Evolutionary conservation across 2,797 vertebrate species (phyloP).

Genomic region (Geotrypetes seraphini): DNA sequence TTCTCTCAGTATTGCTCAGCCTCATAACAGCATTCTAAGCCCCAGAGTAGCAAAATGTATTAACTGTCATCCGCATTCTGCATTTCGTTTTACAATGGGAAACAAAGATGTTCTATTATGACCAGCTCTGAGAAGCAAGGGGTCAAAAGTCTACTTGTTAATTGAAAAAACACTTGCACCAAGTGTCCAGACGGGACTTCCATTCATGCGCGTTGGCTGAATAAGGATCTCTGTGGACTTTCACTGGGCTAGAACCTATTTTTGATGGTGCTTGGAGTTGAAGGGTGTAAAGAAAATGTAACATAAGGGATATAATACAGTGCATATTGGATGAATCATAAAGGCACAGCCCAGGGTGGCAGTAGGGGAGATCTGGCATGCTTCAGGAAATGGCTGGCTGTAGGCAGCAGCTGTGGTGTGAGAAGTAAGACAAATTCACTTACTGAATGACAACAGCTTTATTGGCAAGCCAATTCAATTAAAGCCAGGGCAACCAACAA

Average conservation of each 20-base stretch:
- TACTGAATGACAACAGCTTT: constrained; percentile 81
- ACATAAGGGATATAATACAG: not conserved
- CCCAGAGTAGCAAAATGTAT: constrained; percentile 47
- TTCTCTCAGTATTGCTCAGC: constrained; percentile 39
- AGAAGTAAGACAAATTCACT: constrained; percentile 77
- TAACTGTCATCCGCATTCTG: constrained; percentile 43
- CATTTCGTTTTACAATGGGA: constrained; percentile 48
- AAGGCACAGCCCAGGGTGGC: constrained; percentile 45
- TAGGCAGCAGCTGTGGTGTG: constrained; percentile 68
- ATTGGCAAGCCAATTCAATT: constrained; percentile 87
- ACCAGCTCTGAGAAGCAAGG: constrained; percentile 13
- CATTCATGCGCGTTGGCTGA: fast-evolving
- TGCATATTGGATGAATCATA: not conserved
- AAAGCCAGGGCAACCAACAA: constrained; percentile 72
- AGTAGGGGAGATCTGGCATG: constrained; percentile 54
- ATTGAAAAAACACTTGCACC: constrained; percentile 27
- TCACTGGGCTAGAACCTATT: fast-evolving
- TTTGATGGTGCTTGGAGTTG: not conserved
- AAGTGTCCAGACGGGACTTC: constrained; percentile 4
- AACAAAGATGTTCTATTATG: constrained; percentile 43
- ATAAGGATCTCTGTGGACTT: not conserved
- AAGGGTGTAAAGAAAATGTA: not conserved
- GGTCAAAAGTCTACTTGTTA: constrained; percentile 28
- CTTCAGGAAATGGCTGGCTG: constrained; percentile 68
- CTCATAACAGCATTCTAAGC: constrained; percentile 49